phyloP scores from a whole-genome alignment of 2,888 invertebrate genomes.

The Erebia epiphron region DNA sequence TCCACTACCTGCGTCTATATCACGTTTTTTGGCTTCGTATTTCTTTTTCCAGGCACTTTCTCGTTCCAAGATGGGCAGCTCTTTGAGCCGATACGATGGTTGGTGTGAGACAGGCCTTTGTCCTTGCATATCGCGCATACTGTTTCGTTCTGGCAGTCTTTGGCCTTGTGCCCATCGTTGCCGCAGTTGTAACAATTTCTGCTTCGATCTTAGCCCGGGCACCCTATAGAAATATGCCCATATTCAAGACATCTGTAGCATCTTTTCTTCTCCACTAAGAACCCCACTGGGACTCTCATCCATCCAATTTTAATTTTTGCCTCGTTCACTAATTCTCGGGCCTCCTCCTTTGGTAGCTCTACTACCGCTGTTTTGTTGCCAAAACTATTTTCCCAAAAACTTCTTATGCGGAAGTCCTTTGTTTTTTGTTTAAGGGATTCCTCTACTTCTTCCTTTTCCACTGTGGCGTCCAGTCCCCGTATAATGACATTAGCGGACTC shows the following conservation, averaged over 20 bases:
- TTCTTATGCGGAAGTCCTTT: background rate
- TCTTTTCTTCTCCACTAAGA: too few species aligned
- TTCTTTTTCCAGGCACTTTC: background rate
- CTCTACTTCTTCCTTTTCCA: conserved; percentile 1
- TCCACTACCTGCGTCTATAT: background rate
- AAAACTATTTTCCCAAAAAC: background rate
- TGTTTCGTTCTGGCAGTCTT: background rate
- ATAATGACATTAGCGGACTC: background rate
- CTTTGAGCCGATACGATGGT: background rate
- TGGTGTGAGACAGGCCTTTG: background rate
- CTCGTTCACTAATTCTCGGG: background rate
- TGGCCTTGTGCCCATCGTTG: background rate
- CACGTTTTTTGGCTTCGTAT: background rate
- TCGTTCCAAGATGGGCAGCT: background rate
- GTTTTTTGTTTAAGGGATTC: background rate
- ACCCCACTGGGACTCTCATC: too few species aligned
- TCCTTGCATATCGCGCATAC: background rate
- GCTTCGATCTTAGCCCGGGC: background rate
- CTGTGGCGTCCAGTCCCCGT: too few species aligned
- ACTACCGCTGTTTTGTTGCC: background rate
- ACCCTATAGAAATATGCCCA: background rate
- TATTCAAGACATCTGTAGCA: background rate
- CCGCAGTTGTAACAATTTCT: too few species aligned
- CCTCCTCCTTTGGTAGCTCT: background rate
- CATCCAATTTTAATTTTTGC: background rate